phyloP scores from a whole-genome alignment of 1,140 invertebrate species.

The Chironomus tepperi region DNA sequence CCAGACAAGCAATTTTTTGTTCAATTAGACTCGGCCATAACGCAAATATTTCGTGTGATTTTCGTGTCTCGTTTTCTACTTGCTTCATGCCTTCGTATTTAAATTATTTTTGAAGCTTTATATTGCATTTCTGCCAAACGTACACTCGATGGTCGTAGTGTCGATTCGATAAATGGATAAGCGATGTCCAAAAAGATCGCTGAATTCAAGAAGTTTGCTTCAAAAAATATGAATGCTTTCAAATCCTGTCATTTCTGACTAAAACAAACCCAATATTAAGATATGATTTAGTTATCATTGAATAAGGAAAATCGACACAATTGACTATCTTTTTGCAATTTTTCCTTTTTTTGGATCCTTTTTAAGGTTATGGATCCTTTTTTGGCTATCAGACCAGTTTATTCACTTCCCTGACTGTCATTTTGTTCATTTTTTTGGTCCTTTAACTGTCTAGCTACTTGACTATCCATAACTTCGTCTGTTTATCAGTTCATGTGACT shows the following conservation, averaged over 20 bases:
- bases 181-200: background rate
- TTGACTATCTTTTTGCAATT: background rate
- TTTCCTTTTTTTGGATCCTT: background rate
- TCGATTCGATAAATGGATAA: background rate
- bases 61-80: background rate
- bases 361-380: no score
- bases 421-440: no score
- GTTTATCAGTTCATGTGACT: no score
- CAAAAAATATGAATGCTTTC: background rate
- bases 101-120: background rate
- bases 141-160: background rate
- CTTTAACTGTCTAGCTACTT: no score
- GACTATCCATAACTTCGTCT: no score
- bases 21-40: no score
- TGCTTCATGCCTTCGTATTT: background rate
- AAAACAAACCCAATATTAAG: background rate
- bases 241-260: background rate
- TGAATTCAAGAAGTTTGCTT: background rate
- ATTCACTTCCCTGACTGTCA: no score
- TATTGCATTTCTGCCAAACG: background rate
- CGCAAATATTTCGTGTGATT: background rate
- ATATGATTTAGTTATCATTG: slow-evolving; percentile 14
- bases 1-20: no score
- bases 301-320: background rate
- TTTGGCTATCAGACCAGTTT: no score